Evolutionary conservation across 2,113 vertebrate genomes (phyloP), one percentile per base, ranked within the genome.

Genomic region (Sinocyclocheilus rhinocerous): DNA sequence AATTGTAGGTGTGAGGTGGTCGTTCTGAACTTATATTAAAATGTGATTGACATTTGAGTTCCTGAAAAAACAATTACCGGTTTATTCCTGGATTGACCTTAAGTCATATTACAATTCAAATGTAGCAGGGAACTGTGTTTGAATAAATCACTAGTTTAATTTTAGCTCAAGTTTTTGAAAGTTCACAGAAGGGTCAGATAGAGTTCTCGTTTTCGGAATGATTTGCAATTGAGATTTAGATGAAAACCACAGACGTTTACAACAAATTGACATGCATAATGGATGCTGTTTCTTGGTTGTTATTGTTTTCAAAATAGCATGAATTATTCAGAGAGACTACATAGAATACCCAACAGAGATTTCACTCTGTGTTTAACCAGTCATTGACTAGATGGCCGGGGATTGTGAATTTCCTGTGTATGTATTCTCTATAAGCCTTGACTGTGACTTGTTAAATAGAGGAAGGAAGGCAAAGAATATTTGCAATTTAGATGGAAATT

Each of bases 291-390:
- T 89, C 45, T 83, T 45, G 75, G 78, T 50, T 70, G 83, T 87
- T 85, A 87, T 87, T 87, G 86, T 85, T 88, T 88, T 76, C 81
- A 84, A 84, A 89, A 84, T 84, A 86, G 52, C 73, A 81, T 88
- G 70, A 84, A 86, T 89, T 88, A 89, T 88, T 84, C 84, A 86
- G 6, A 84, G 67, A 81, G 36, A 76, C 50, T 82, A 48, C 13
- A 39, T 85, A 22, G 52, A 86, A 72, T 73, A 61, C 80, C 24
- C 67, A 85, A 50, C 48, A 76, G 85, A 86, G 86, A 85, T 85
- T 82, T 83, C 52, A 78, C 33, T 59, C 76, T 67, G 72, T 75
- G 84, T 55, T 73, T 57, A 81, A 76, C 57, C 65, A 77, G 69
- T 82, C 83, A 72, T 81, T 83, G 61, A 79, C 65, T 78, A 75